These are phyloP conservation scores for Napeogenes sylphis DNA, from an alignment of 2,888 invertebrate species.

Conservation along the genomic window DNA sequence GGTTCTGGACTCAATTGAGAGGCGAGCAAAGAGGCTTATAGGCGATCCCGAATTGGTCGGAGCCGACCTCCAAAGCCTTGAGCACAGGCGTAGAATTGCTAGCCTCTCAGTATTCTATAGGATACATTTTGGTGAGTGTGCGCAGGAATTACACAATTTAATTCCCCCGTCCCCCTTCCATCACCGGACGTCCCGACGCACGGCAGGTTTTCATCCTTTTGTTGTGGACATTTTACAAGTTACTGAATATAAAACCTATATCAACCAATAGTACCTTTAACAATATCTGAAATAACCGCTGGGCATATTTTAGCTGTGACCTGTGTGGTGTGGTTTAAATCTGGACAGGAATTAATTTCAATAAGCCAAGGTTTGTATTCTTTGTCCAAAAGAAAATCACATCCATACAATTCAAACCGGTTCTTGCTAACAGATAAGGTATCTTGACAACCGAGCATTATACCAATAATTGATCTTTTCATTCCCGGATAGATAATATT, in stretches of 20 bases:
- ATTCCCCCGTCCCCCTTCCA: too few species aligned
- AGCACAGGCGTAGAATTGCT: too few species aligned
- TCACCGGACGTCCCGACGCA: too few species aligned
- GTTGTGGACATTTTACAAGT: too few species aligned
- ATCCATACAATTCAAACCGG: slow-evolving; percentile 93
- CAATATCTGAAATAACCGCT: slow-evolving; percentile 87
- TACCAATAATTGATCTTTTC: slow-evolving; percentile 88
- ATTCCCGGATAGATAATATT: slow-evolving; percentile 89
- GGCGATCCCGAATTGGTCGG: too few species aligned
- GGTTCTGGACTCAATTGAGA: too few species aligned
- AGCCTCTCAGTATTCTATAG: too few species aligned
- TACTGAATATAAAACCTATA: not conserved
- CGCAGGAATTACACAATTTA: too few species aligned
- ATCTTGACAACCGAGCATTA: slow-evolving; percentile 87
- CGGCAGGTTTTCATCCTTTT: too few species aligned
- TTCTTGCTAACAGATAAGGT: slow-evolving; percentile 82
- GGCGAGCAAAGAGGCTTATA: too few species aligned
- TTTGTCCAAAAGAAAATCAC: slow-evolving; percentile 93
- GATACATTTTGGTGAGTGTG: too few species aligned
- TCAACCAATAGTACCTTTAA: slow-evolving; percentile 82
- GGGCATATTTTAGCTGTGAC: slow-evolving; percentile 91
- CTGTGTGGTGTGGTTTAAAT: slow-evolving; percentile 87
- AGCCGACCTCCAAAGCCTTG: too few species aligned
- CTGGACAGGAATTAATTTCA: slow-evolving; percentile 94
- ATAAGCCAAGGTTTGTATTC: slow-evolving; percentile 92